Conservation (phyloP, 1,140 invertebrate genomes). For the Drosophila chauvacae region DNA sequence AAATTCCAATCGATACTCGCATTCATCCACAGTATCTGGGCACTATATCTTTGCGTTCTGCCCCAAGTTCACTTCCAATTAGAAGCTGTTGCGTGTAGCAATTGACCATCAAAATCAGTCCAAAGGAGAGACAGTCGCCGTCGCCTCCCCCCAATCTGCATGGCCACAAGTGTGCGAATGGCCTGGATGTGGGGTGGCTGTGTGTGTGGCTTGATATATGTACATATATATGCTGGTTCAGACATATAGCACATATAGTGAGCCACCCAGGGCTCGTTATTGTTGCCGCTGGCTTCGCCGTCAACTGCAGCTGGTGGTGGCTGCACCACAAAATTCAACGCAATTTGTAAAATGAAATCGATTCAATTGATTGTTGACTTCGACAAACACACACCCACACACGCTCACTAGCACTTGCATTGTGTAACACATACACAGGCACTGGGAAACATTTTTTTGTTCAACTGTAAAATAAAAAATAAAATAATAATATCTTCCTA, state of each 20-base stretch:
- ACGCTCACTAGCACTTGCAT: conserved; percentile 25
- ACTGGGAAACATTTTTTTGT: conserved; percentile 2
- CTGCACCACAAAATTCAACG: conserved; percentile 83
- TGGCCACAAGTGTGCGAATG: conserved; percentile 24
- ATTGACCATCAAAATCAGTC: conserved; percentile 77
- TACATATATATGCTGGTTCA: neutral
- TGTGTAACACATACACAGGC: conserved; percentile 25
- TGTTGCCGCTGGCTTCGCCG: conserved; percentile 75
- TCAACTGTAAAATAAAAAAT: neutral
- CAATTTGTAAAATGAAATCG: conserved; percentile 84
- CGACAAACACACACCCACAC: conserved; percentile 52
- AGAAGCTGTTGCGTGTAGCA: conserved; percentile 71
- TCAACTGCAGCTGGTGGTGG: conserved; percentile 76
- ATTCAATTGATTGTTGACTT: conserved; percentile 83
- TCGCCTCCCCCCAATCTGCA: conserved; percentile 21
- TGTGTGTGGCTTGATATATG: conserved; percentile 4
- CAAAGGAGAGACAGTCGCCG: conserved; percentile 30
- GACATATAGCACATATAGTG: conserved; percentile 12
- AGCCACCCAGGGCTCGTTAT: conserved; percentile 67
- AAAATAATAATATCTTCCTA: neutral
- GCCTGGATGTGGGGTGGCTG: neutral
- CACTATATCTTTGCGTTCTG: conserved; percentile 30
- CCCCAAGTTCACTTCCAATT: conserved; percentile 65
- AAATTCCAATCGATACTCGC: conserved; percentile 34
- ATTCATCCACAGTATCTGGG: conserved; percentile 9